Conservation (phyloP, 2,797 vertebrate genomes). For the Acanthiza pusilla region DNA sequence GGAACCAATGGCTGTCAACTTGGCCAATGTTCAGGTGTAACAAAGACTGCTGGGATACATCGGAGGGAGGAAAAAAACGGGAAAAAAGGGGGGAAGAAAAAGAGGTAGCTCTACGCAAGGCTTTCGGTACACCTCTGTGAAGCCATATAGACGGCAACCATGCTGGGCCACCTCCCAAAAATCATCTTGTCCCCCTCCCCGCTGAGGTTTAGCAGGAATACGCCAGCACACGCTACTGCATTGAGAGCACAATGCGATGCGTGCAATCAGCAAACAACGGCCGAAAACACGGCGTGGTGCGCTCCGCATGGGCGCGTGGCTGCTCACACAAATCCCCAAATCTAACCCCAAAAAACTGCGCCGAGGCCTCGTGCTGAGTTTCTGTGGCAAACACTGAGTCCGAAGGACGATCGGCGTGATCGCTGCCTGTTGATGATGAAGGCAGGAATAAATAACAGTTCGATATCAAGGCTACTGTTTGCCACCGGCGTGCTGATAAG, state of each 20-base stretch:
- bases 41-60: constrained; percentile 71
- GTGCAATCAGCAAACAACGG: constrained; percentile 6
- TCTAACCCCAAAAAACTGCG: not conserved
- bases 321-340: not conserved
- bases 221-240: not conserved
- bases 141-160: not conserved
- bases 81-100: not conserved
- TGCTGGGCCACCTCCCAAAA: not conserved
- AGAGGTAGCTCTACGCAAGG: constrained; percentile 27
- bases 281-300: not conserved
- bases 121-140: not conserved
- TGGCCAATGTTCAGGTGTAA: constrained; percentile 67
- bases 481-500: not conserved
- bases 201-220: not conserved
- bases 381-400: not conserved
- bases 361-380: not conserved
- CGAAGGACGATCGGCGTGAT: not conserved
- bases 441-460: constrained; percentile 6
- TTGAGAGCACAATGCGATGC: not conserved
- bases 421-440: not conserved
- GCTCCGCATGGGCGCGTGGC: not conserved
- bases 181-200: not conserved
- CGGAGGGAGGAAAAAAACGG: not conserved
- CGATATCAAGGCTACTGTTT: not conserved
- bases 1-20: constrained; percentile 68